Base-by-base conservation (phyloP, 2,113 vertebrate genomes). In the Aix galericulata region DNA sequence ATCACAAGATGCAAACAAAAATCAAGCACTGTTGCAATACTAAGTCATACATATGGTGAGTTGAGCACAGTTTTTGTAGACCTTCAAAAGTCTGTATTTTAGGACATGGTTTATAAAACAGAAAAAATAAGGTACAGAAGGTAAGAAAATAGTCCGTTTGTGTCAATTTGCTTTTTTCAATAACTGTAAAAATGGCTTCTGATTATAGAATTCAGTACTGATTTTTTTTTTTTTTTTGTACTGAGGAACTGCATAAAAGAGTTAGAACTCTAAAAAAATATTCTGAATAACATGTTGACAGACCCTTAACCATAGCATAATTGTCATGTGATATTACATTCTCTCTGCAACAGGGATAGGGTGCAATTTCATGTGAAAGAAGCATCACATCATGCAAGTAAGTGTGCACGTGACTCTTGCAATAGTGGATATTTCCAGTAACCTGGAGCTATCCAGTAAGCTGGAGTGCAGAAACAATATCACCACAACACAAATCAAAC, bases 331-430 rank as follows among this genome's bases (percentile, higher is more conserved):
- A 68, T 13, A 46, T 5, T 9, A 11, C 40, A 75, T 12, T 23
- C 56, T n/a, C 50, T 83, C 88, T 89, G 81, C 66, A 81, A 8
- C 23, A 75, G 66, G 34, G 73, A 66, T 53, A 71, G 27, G 46
- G 63, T 93, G 88, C 14, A 32, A 62, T 62, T 66, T 55, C 62
- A 60, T 0, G 72, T 84, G 82, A 72, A 69, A 82, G 72, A 75
- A 83, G 58, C 79, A 89, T 55, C 58, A 50, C 66, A 76, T 71
- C 94, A 96, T 94, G 94, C 68, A 48, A 91, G 48, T 67, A 31
- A 20, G 13, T 42, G 78, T 66, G 36, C 86, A 82, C 3, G 52
- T 91, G 92, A 82, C 31, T 82, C 89, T 32, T 88, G 91, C 92
- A 71, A 2, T 18, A 58, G n/a, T 1, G 15, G 64, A 5, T 72